Conservation (phyloP, 1,140 invertebrate species). For the Adelges cooleyi region DNA sequence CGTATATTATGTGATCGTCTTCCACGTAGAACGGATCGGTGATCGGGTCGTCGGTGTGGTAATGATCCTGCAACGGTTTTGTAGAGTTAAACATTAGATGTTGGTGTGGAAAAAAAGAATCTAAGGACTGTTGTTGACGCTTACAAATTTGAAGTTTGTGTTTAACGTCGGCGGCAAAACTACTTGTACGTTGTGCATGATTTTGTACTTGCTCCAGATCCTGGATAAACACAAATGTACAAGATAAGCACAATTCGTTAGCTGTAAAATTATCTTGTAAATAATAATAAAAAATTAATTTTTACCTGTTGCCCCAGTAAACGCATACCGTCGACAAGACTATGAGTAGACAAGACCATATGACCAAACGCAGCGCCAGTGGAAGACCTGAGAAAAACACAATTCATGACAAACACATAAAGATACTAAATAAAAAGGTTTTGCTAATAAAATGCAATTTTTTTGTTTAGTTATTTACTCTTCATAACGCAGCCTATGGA, state of each 20-base stretch:
- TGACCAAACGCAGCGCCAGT: constrained; percentile 35
- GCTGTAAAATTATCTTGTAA: too few species aligned
- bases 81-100: too few species aligned
- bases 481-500: constrained; percentile 40
- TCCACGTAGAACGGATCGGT: neutral
- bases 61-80: constrained; percentile 7
- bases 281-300: too few species aligned
- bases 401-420: too few species aligned
- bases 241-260: too few species aligned
- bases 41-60: neutral
- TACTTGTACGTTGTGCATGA: constrained; percentile 44
- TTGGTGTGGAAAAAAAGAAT: too few species aligned
- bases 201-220: constrained; percentile 41
- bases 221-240: too few species aligned
- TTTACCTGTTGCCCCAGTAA: constrained; percentile 6
- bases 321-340: neutral
- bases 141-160: constrained; percentile 3
- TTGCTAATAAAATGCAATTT: too few species aligned
- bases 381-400: constrained; percentile 33
- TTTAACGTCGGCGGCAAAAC: constrained; percentile 45
- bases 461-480: too few species aligned
- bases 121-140: neutral
- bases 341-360: constrained; percentile 21
- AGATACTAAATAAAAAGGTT: too few species aligned
- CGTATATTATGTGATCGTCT: neutral